Evolutionary conservation across 2,888 invertebrate genomes (phyloP), one percentile per base, ranked within the genome.

Genomic region (Sminthurinus aureus): DNA sequence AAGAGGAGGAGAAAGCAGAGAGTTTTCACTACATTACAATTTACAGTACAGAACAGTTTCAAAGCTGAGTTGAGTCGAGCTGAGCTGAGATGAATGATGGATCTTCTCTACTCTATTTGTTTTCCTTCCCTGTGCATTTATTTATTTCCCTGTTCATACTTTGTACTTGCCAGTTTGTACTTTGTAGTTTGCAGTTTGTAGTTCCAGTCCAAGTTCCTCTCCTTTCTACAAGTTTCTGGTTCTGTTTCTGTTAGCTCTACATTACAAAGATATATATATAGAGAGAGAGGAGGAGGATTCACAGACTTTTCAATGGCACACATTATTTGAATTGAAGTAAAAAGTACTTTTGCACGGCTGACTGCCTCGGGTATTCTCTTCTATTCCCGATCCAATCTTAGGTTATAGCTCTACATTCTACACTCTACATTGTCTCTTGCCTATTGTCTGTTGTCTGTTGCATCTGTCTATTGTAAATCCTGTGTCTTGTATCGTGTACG

Each of bases 331-430:
- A 26, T 22, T 22, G 71, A 71, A 24, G 26, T 22, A 15, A 38
- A 71, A 71, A 71, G 71, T 22, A 24, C 24, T 71, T 71, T 71
- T 71, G 24, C 71, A 71, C 24, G 71, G 71, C 24, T 71, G 71
- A 71, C 22, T 24, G 71, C 71, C 71, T 71, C 11, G 26, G 71
- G 71, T 24, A 71, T 26, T 71, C 24, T 24, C 11, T 13, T 15
- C 8, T 22, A 71, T 13, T 26, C 22, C 69, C 26, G 22, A 24
- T 71, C 24, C 71, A 71, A 71, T 71, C 24, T 13, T 71, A 24
- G 22, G 20, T 69, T 22, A 71, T 1, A 11, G n/a, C 67, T 20
- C 67, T 67, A n/a, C 22, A n/a, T n/a, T n/a, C n/a, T n/a, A n/a
- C n/a, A n/a, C n/a, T n/a, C n/a, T n/a, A n/a, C n/a, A n/a, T n/a